Percentiles rank a stretch among this genome's conserved stretches.
Evolutionary conservation across 1,140 invertebrate species (phyloP).

Genomic region (Hylyphantes graminicola): DNA sequence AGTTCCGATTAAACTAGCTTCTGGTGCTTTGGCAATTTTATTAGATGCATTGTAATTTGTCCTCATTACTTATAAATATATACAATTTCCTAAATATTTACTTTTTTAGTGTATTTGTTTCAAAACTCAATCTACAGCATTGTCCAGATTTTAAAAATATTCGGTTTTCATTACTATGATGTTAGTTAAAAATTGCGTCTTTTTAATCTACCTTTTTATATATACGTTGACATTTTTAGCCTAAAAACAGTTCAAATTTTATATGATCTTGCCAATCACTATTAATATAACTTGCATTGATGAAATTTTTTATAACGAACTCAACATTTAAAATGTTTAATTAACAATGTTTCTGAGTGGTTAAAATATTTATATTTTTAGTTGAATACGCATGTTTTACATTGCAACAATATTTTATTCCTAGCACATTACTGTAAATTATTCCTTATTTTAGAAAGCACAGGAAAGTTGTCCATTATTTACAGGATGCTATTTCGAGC

Average conservation of each 20-base stretch:
- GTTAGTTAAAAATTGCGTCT: too few relatives aligned
- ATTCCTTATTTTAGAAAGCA: slow-evolving; percentile 1
- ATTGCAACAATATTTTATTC: neutral
- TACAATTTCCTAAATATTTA: neutral
- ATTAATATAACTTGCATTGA: neutral
- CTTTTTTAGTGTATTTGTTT: neutral
- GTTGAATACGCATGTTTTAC: neutral
- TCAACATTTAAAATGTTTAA: neutral
- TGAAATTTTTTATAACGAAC: neutral
- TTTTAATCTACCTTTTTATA: too few relatives aligned
- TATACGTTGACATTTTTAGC: too few relatives aligned
- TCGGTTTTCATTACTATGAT: neutral
- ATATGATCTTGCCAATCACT: neutral
- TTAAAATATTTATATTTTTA: neutral
- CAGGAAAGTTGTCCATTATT: slow-evolving; percentile 3
- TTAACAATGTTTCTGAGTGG: neutral
- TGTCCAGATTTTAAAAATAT: neutral
- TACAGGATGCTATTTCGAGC: neutral
- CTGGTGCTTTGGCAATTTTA: neutral
- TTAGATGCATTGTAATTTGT: neutral
- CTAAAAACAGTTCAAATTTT: too few relatives aligned
- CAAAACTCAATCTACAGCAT: neutral
- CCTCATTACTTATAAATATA: neutral
- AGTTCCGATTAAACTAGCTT: slow-evolving; percentile 2
- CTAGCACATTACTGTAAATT: neutral